phyloP scores from a whole-genome alignment of 1,140 invertebrate species.

The Megalonaias nervosa region DNA sequence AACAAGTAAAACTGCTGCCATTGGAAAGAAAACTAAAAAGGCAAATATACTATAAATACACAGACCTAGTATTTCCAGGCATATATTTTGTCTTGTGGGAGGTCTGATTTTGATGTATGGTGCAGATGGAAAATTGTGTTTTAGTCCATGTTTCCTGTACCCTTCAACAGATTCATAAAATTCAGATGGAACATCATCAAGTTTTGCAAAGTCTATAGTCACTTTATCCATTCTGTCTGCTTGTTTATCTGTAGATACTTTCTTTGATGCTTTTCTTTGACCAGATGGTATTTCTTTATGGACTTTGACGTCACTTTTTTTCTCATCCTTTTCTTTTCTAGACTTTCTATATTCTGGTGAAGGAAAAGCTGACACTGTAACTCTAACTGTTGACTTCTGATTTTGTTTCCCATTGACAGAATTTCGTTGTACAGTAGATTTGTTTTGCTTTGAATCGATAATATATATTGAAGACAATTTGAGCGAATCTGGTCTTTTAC shows the following conservation, averaged over 20 bases:
- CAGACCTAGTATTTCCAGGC: conserved; percentile 7
- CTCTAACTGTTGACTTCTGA: too few species aligned
- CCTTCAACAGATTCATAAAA: conserved; percentile 19
- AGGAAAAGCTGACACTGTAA: conserved; percentile 14
- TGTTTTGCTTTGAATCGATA: neutral
- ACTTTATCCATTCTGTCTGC: conserved; percentile 16
- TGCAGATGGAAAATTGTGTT: conserved; percentile 24
- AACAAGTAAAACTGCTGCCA: conserved; percentile 15
- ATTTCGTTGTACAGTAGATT: neutral
- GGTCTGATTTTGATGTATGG: conserved; percentile 12
- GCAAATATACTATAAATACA: conserved; percentile 16
- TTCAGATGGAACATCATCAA: conserved; percentile 23
- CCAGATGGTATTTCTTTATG: conserved; percentile 7
- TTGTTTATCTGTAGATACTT: conserved; percentile 22
- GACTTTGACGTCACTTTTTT: conserved; percentile 8
- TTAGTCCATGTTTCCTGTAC: conserved; percentile 32
- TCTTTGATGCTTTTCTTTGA: conserved; percentile 14
- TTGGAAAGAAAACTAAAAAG: conserved; percentile 27
- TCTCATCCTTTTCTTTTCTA: neutral
- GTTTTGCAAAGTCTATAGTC: conserved; percentile 23
- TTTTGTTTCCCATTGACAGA: too few species aligned
- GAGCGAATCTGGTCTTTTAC: conserved; percentile 18
- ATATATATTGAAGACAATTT: conserved; percentile 14
- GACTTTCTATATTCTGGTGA: conserved; percentile 32
- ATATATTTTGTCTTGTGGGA: conserved; percentile 28